Base-by-base conservation (phyloP, 2,888 invertebrate genomes). In the Augiades crinisus region DNA sequence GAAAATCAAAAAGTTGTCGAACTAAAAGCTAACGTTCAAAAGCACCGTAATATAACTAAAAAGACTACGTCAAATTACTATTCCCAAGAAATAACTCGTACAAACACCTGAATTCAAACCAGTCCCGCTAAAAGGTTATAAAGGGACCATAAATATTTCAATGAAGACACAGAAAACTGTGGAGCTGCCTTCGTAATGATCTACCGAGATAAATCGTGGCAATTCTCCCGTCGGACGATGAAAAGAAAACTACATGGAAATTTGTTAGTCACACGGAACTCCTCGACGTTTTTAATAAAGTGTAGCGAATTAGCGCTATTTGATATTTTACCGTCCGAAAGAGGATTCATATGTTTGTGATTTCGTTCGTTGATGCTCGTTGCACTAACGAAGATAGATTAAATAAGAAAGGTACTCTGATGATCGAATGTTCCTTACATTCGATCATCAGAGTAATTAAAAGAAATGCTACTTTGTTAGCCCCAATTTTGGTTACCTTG, bases 21-120 rank as follows among this genome's bases (percentile, higher is more conserved):
- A 10, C 4, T 27, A 27, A 27, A 5, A 27, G 3, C 1, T 5
- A 5, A 22, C 22, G 22, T n/a, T n/a, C n/a, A n/a, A n/a, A n/a
- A n/a, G n/a, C n/a, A n/a, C n/a, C n/a, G n/a, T n/a, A n/a, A n/a
- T n/a, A n/a, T n/a, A n/a, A n/a, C n/a, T n/a, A n/a, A 10, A 3
- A 27, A 10, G 2, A 10, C n/a, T 27, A 10, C 27, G 24, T 2
- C n/a, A 24, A 24, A 8, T 60, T 62, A n/a, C n/a, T n/a, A n/a
- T n/a, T 67, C 68, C 65, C 70, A 62, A 37, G 57, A 34, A 22
- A 16, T 14, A 38, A 13, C 21, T 21, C 10, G n/a, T 12, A n/a
- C 14, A n/a, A 40, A 6, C 40, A 40, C n/a, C 31, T 19, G 43
- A 31, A 44, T 21, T 44, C 7, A 31, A 31, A 31, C 17, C 19